A percentile compares a stretch with the other conserved stretches of the same genome.
phyloP scores from a whole-genome alignment of 2,113 vertebrate genomes.

The Telmatochromis sp. region DNA sequence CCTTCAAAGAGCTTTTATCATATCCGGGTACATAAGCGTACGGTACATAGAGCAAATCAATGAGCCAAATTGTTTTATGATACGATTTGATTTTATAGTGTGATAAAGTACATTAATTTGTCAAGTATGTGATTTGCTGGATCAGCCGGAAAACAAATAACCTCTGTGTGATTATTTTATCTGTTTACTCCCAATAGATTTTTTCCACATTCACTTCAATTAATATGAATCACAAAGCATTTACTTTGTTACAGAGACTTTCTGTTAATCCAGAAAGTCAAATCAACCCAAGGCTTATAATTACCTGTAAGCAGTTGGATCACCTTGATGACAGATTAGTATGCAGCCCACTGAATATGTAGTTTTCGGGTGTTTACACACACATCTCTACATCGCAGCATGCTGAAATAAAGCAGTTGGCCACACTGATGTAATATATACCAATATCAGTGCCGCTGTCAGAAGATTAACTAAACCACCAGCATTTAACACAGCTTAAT shows the following conservation, averaged over 20 bases:
- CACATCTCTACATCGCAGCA: neutral
- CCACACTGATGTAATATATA: neutral
- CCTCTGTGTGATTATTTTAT: neutral
- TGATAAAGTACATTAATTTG: conserved; percentile 14
- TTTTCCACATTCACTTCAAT: neutral
- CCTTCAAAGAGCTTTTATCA: neutral
- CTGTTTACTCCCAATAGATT: neutral
- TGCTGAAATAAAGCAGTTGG: neutral
- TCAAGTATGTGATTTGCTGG: neutral
- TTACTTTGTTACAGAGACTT: neutral
- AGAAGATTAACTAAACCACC: neutral
- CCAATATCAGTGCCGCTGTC: neutral
- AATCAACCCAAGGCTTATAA: neutral
- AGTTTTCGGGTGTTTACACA: neutral
- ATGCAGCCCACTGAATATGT: neutral
- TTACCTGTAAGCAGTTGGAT: neutral
- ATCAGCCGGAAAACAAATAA: neutral
- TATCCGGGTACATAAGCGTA: neutral
- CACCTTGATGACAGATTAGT: neutral
- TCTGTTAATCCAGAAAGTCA: neutral
- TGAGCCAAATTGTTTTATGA: neutral
- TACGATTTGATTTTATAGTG: neutral
- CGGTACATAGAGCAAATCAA: neutral
- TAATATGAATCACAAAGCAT: neutral
- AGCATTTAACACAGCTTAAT: neutral